A percentile compares a stretch with the other conserved stretches of the same genome.
phyloP scores from a whole-genome alignment of 1,140 invertebrate species.

The Thaumetopoea pityocampa region DNA sequence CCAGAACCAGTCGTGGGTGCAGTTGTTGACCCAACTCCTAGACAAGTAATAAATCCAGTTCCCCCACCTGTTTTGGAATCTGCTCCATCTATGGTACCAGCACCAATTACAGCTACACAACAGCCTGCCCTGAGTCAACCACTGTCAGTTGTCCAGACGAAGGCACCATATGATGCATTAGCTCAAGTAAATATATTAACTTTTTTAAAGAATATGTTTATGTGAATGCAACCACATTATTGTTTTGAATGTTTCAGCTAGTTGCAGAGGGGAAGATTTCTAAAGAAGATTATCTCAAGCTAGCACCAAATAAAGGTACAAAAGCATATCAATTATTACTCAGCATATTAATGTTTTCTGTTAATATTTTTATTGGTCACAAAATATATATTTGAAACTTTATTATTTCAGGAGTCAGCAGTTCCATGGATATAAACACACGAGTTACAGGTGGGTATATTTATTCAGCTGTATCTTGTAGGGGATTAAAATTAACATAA shows the following conservation, averaged over 20 bases:
- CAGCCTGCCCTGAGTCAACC: no score
- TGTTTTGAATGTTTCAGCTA: slow-evolving; percentile 51
- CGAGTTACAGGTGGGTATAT: slow-evolving; percentile 47
- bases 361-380: slow-evolving; percentile 3
- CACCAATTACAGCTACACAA: slow-evolving; percentile 19
- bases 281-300: slow-evolving; percentile 63
- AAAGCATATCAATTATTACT: slow-evolving; percentile 1
- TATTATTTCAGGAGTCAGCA: slow-evolving; percentile 36
- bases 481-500: not conserved
- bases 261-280: slow-evolving; percentile 64
- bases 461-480: slow-evolving; percentile 1
- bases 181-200: slow-evolving; percentile 57
- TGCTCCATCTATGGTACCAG: slow-evolving; percentile 20
- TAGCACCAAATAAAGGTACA: slow-evolving; percentile 62
- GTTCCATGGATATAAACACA: slow-evolving; percentile 30
- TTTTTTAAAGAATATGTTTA: slow-evolving; percentile 8
- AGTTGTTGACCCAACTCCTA: slow-evolving; percentile 19
- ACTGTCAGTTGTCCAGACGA: slow-evolving; percentile 1
- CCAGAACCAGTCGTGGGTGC: slow-evolving; percentile 40
- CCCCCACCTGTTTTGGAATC: slow-evolving; percentile 3
- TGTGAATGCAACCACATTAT: slow-evolving; percentile 13
- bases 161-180: slow-evolving; percentile 47
- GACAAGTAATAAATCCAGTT: slow-evolving; percentile 4
- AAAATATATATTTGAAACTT: slow-evolving; percentile 4
- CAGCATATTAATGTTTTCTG: no score